Evolutionary conservation across 2,113 vertebrate genomes (phyloP).

Genomic region (Cynocephalus volans): DNA sequence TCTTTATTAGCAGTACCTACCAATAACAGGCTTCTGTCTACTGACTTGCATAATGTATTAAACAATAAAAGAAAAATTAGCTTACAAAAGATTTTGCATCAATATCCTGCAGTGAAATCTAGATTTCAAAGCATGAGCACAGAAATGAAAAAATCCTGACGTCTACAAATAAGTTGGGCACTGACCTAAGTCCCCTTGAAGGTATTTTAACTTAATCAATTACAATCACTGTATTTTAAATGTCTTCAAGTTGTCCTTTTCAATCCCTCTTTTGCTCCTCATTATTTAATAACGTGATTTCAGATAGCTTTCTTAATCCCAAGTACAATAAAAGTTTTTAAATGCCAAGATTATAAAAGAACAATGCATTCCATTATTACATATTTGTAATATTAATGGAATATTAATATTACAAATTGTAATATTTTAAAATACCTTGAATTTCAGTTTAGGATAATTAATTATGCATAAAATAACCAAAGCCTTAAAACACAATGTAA

Average conservation of each 20-base stretch:
- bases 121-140: background rate
- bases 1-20: background rate
- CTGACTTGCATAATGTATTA: constrained; percentile 4
- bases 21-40: background rate
- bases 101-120: background rate
- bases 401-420: background rate
- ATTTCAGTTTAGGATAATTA: constrained; percentile 1
- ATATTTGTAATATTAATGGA: background rate
- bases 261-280: background rate
- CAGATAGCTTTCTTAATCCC: constrained; percentile 45
- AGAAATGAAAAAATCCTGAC: constrained; percentile 6
- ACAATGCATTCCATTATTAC: background rate
- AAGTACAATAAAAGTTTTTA: constrained; percentile 20
- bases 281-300: constrained; percentile 38
- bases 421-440: background rate
- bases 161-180: constrained; percentile 1
- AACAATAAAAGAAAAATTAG: background rate
- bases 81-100: constrained; percentile 42
- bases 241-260: constrained; percentile 32
- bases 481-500: constrained; percentile 9
- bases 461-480: background rate
- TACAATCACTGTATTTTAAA: background rate
- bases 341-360: constrained; percentile 7
- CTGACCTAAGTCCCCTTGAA: background rate
- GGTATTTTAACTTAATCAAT: constrained; percentile 26